Conservation (phyloP, 2,113 vertebrate genomes). For the Physeter macrocephalus region DNA sequence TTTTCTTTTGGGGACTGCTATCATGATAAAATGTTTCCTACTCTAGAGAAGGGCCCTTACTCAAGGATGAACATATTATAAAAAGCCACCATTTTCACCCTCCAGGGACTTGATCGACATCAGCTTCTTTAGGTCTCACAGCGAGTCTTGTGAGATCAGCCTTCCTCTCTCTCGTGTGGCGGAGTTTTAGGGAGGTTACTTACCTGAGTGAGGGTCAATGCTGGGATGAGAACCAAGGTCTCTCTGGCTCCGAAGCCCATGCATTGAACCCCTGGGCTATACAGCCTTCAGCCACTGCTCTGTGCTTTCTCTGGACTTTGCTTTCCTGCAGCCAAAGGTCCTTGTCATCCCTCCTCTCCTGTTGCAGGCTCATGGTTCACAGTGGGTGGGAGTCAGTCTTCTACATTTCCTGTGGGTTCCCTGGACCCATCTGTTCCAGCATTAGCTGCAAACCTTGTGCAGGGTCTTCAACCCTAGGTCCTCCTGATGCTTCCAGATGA, state of each 20-base stretch:
- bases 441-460: neutral
- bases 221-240: neutral
- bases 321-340: neutral
- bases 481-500: slow-evolving; percentile 21
- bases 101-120: neutral
- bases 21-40: neutral
- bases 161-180: neutral
- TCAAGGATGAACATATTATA: neutral
- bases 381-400: neutral
- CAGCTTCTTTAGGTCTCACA: neutral
- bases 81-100: neutral
- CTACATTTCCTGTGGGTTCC: neutral
- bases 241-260: neutral
- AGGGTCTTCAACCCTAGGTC: neutral
- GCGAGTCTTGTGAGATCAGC: no score
- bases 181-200: neutral
- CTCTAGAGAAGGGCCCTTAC: neutral
- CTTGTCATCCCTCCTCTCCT: neutral
- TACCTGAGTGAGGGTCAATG: neutral
- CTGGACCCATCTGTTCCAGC: neutral
- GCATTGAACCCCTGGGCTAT: neutral
- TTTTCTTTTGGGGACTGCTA: neutral
- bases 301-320: neutral
- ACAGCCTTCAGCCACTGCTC: neutral
- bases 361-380: neutral